Percentiles rank a stretch among this genome's conserved stretches.
phyloP scores from a whole-genome alignment of 2,888 invertebrate species.

The Drosophila picticornis region DNA sequence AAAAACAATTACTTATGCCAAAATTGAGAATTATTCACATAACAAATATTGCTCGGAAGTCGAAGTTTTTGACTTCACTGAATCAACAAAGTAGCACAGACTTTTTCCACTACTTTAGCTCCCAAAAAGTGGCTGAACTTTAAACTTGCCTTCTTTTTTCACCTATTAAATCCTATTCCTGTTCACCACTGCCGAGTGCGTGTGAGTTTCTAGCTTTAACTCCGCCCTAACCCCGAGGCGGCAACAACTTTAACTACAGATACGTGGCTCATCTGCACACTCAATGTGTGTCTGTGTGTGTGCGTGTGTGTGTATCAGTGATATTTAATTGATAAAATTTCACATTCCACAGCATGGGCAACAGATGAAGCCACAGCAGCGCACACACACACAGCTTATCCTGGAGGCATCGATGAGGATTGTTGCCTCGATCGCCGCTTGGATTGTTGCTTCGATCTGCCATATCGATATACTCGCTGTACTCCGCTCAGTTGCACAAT shows the following conservation, averaged over 20 bases:
- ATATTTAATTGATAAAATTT: slow-evolving; percentile 78
- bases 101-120: background rate
- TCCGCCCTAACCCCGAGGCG: slow-evolving; percentile 35
- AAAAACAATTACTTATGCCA: background rate
- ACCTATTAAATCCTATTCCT: background rate
- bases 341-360: slow-evolving; percentile 64
- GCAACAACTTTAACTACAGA: slow-evolving; percentile 35
- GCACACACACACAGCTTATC: slow-evolving; percentile 47
- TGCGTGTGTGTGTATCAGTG: slow-evolving; percentile 8
- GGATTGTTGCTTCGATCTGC: slow-evolving; percentile 26
- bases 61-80: background rate
- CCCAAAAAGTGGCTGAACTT: background rate
- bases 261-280: slow-evolving; percentile 21
- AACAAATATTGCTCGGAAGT: fast-evolving
- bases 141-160: background rate
- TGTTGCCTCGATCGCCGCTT: slow-evolving; percentile 14
- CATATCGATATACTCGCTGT: slow-evolving; percentile 58
- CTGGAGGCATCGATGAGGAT: slow-evolving; percentile 59
- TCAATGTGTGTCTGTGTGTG: background rate
- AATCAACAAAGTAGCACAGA: background rate
- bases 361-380: slow-evolving; percentile 3
- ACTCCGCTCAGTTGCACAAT: slow-evolving; percentile 68
- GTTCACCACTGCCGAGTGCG: background rate
- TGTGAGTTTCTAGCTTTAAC: slow-evolving; percentile 14
- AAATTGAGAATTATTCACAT: background rate